phyloP scores from a whole-genome alignment of 64 coral and sea anemone genomes.

The Montipora sp. region DNA sequence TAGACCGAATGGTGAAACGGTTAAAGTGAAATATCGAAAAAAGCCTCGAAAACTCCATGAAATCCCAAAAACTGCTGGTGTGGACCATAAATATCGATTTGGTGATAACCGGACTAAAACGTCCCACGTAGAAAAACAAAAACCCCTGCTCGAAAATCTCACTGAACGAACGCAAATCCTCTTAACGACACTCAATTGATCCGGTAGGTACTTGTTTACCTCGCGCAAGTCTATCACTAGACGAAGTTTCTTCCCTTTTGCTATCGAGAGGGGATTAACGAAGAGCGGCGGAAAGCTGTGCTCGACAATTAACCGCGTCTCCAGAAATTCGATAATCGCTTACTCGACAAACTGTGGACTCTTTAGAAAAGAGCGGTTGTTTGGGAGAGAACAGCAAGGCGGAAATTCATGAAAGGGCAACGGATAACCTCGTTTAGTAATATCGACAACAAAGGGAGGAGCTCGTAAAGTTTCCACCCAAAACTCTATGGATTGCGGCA shows the following conservation, averaged over 20 bases:
- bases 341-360: neutral
- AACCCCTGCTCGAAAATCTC: constrained; percentile 11
- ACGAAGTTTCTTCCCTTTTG: constrained; percentile 30
- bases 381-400: neutral
- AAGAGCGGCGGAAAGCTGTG: constrained; percentile 18
- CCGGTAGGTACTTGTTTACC: constrained; percentile 16
- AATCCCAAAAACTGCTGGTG: constrained; percentile 47
- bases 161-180: constrained; percentile 47
- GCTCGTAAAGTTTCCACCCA: neutral
- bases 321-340: neutral
- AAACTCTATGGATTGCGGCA: too few relatives aligned
- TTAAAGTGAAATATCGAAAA: neutral
- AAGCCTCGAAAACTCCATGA: constrained; percentile 5
- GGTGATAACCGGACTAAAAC: constrained; percentile 27
- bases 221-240: neutral
- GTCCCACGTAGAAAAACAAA: constrained; percentile 46
- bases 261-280: constrained; percentile 35
- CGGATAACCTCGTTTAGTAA: neutral
- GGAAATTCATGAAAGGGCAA: neutral
- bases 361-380: constrained; percentile 10
- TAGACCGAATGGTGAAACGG: constrained; percentile 39
- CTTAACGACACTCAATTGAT: neutral
- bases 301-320: neutral
- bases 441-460: constrained; percentile 6
- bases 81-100: constrained; percentile 21